These are phyloP conservation scores for Chaetodon trifascialis DNA, from an alignment of 2,113 vertebrate species.

Conservation along the genomic window DNA sequence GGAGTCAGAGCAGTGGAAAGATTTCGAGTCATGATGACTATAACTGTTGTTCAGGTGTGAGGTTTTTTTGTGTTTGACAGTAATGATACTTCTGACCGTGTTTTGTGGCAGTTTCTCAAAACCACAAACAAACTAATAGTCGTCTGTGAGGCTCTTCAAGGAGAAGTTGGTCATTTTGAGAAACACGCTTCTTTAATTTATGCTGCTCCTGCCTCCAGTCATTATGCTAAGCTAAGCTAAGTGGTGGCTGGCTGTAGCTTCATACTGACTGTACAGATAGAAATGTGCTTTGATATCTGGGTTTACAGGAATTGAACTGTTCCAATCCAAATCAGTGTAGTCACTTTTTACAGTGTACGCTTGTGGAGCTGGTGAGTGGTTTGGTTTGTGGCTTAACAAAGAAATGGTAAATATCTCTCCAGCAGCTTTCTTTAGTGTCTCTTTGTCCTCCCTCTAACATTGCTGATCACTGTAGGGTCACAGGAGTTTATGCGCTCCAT, in stretches of 20 bases:
- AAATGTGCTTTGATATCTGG: too few relatives aligned
- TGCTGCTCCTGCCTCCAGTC: too few relatives aligned
- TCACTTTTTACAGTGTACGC: too few relatives aligned
- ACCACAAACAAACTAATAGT: background rate
- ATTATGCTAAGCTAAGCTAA: too few relatives aligned
- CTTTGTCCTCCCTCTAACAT: background rate
- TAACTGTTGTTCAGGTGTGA: background rate
- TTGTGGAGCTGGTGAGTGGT: too few relatives aligned
- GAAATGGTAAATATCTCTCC: too few relatives aligned
- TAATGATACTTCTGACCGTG: background rate
- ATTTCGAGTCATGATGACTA: background rate
- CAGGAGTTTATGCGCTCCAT: background rate
- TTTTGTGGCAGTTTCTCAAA: background rate
- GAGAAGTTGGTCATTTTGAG: background rate
- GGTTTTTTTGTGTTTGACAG: background rate
- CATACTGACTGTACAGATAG: too few relatives aligned
- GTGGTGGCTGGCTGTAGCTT: too few relatives aligned
- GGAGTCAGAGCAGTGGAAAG: background rate
- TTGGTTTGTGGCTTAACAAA: too few relatives aligned
- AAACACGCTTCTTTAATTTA: too few relatives aligned
- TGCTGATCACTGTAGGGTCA: background rate
- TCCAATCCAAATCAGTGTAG: too few relatives aligned
- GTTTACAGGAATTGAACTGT: too few relatives aligned
- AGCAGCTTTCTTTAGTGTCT: background rate
- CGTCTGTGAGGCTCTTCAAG: background rate